Percentiles rank a stretch among this genome's conserved stretches.
These are phyloP conservation scores for Phoeniculus purpureus DNA, from an alignment of 2,797 vertebrate genomes.

Conservation along the genomic window DNA sequence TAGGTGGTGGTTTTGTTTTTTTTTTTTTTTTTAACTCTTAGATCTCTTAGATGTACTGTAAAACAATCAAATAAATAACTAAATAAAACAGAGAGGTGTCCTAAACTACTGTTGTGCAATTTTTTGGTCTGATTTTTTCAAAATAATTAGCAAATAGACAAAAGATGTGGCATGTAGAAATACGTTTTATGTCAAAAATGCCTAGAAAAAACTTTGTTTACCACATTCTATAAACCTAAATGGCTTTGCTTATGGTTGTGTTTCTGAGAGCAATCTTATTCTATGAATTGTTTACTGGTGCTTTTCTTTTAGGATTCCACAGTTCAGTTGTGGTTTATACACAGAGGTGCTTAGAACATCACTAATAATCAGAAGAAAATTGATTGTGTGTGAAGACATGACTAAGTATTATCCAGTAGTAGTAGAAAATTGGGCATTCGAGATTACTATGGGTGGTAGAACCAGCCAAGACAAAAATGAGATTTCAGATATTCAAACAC, in stretches of 20 bases:
- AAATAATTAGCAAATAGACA: neutral
- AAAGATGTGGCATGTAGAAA: neutral
- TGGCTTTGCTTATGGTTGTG: neutral
- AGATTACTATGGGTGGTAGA: neutral
- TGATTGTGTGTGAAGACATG: neutral
- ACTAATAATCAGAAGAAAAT: neutral
- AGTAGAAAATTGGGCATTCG: neutral
- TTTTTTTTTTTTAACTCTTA: neutral
- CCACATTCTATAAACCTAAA: neutral
- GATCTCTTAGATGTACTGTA: neutral
- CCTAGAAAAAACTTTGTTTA: neutral
- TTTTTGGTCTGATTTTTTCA: neutral
- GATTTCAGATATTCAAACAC: neutral
- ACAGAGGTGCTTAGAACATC: neutral
- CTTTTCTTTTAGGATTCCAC: neutral
- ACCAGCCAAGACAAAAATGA: neutral
- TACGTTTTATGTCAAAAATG: neutral
- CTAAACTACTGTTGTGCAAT: neutral
- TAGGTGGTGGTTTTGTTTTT: no score
- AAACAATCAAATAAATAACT: neutral
- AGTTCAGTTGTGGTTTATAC: neutral
- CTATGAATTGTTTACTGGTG: accelerated
- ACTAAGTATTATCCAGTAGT: neutral
- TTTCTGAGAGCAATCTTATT: neutral
- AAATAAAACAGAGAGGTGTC: neutral